These are phyloP conservation scores for Eristalis pertinax DNA, from an alignment of 2,888 invertebrate genomes.

Conservation along the genomic window DNA sequence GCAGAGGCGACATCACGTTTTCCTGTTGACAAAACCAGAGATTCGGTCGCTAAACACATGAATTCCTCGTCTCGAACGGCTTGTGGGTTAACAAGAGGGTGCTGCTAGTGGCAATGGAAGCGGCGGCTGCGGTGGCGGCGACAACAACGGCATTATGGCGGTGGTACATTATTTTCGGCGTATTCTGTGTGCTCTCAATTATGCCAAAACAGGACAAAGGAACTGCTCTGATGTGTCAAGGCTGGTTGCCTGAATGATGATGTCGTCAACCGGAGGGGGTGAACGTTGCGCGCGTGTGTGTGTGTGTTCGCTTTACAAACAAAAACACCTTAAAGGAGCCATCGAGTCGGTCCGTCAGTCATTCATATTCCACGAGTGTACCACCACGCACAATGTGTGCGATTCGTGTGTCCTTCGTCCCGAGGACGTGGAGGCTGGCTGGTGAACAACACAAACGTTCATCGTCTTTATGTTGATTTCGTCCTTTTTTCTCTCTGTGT, in stretches of 20 bases:
- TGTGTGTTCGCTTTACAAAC: conserved; percentile 24
- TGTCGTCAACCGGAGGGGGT: conserved; percentile 8
- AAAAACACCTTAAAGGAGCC: conserved; percentile 63
- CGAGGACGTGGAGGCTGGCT: not conserved
- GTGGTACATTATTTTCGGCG: conserved; percentile 52
- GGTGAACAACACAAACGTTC: conserved; percentile 22
- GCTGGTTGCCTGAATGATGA: not conserved
- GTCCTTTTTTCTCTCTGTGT: conserved; percentile 18
- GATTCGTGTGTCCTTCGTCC: conserved; percentile 41
- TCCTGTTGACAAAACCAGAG: conserved; percentile 68
- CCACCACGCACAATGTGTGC: conserved; percentile 65
- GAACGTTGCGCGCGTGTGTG: conserved; percentile 18
- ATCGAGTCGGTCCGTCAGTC: conserved; percentile 53
- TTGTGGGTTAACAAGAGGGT: not conserved
- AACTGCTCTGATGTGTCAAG: conserved; percentile 51
- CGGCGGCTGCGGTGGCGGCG: not conserved
- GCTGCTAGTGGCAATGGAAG: not conserved
- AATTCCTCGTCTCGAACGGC: conserved; percentile 6
- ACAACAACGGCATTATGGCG: not conserved
- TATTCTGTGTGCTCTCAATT: conserved; percentile 58
- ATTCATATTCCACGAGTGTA: conserved; percentile 38
- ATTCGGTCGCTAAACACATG: conserved; percentile 29
- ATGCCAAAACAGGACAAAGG: conserved; percentile 58
- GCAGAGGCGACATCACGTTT: conserved; percentile 58
- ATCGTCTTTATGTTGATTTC: conserved; percentile 49